A percentile compares a stretch with the other conserved stretches of the same genome.
These are phyloP conservation scores for Pygoscelis antarcticus DNA, from an alignment of 2,113 vertebrate species.

Conservation along the genomic window DNA sequence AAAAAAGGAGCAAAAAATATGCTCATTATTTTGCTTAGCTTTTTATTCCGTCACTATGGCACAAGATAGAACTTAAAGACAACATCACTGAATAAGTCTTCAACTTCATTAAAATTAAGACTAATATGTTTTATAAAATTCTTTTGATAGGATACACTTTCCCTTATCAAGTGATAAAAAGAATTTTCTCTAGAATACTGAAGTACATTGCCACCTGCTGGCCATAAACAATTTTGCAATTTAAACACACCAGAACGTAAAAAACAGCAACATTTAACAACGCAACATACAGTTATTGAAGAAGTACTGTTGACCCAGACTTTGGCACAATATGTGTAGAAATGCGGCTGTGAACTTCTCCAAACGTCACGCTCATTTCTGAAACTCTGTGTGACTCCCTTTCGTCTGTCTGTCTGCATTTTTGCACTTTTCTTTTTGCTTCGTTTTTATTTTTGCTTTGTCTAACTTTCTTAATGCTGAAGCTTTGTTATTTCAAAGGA, in stretches of 20 bases:
- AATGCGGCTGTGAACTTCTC: constrained; percentile 25
- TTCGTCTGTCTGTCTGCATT: neutral
- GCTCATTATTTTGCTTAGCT: constrained; percentile 53
- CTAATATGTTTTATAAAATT: constrained; percentile 66
- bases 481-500: constrained; percentile 34
- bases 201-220: constrained; percentile 69
- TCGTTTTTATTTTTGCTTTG: neutral
- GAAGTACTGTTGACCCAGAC: neutral
- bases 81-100: constrained; percentile 76
- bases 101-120: constrained; percentile 69
- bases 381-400: neutral
- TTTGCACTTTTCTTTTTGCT: neutral
- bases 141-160: constrained; percentile 58
- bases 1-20: constrained; percentile 33
- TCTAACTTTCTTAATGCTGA: neutral
- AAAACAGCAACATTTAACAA: constrained; percentile 40
- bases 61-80: constrained; percentile 81
- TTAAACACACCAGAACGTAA: constrained; percentile 28
- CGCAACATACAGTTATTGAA: constrained; percentile 11
- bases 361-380: neutral
- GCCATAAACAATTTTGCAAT: constrained; percentile 41
- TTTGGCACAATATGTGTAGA: constrained; percentile 67
- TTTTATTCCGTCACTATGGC: constrained; percentile 82
- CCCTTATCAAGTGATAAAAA: constrained; percentile 49
- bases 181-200: constrained; percentile 55